Base-by-base conservation (phyloP, 1,140 invertebrate genomes). In the Procambarus virginalis region DNA sequence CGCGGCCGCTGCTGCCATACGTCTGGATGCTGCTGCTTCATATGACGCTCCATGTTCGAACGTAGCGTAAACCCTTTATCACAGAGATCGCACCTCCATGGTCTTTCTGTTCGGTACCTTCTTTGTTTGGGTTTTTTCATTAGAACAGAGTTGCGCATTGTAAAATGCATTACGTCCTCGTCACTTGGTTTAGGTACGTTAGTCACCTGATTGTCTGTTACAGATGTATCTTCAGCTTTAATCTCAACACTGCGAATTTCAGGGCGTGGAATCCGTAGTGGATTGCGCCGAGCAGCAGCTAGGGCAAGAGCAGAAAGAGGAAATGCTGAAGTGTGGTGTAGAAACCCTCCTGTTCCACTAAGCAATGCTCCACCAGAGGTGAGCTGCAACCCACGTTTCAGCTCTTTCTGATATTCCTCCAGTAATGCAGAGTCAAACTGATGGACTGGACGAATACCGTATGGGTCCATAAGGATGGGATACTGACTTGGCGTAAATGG, bases 21-120 rank as follows among this genome's bases (percentile, higher is more conserved):
- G 81, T 97, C 96, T 0, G 97, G 97, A 94, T 98, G 98, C 92
- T 98, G 97, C 92, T 98, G 97, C 93, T 98, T 98, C 0, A 98
- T 97, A 91, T 99, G 98, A 1, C 97, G 94, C 93, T 98, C 97
- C 97, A 98, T 98, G 93, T 98, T 98, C 9, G 97, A 98, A 9
- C 97, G 95, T 0, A 98, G 93, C 0, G 97, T 98, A 93, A 99
- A 99, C 78, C 97, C 95, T 0, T 97, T 97, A 0, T 97, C 96
- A 93, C 98, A 98, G 92, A 97, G 96, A 64, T 97, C 97, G 93
- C 98, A 98, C 1, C 96, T 96, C 93, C 98, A 98, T 0, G 97
- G 97, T 45, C 97, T 95, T 93, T 98, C 97, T n/a, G 97, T 98
- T 81, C 97, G 95, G 93, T 98, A 98, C 76, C 97, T 95, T 51